A percentile compares a stretch with the other conserved stretches of the same genome.
These are phyloP conservation scores for Acanthurus tractus DNA, from an alignment of 2,797 vertebrate genomes.

Conservation along the genomic window DNA sequence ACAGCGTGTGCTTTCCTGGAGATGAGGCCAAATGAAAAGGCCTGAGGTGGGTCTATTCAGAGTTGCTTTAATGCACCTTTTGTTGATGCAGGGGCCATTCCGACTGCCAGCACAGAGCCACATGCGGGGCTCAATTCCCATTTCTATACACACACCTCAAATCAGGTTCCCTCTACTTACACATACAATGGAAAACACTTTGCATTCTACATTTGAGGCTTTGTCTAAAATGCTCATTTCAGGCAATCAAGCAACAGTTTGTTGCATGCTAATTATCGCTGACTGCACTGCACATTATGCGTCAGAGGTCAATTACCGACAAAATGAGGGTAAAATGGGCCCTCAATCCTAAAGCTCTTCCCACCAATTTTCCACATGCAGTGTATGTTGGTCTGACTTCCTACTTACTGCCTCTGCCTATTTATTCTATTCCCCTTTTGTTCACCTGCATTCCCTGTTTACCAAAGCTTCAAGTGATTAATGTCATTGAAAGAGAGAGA, in stretches of 20 bases:
- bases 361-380: conserved; percentile 92
- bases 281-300: conserved; percentile 95
- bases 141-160: conserved; percentile 81
- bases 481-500: conserved; percentile 76
- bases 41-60: conserved; percentile 77
- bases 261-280: conserved; percentile 93
- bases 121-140: conserved; percentile 76
- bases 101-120: conserved; percentile 60
- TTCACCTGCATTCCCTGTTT: conserved; percentile 90
- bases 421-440: conserved; percentile 74
- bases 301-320: conserved; percentile 98
- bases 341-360: conserved; percentile 89
- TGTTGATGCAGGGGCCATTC: conserved; percentile 74
- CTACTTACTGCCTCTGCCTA: conserved; percentile 87
- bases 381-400: conserved; percentile 85
- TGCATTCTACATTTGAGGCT: conserved; percentile 88
- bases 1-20: conserved; percentile 67
- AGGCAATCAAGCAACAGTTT: conserved; percentile 96
- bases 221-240: conserved; percentile 95
- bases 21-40: conserved; percentile 76
- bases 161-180: conserved; percentile 92
- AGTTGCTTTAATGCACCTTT: conserved; percentile 82
- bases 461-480: conserved; percentile 94
- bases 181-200: conserved; percentile 95
- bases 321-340: conserved; percentile 92